Base-by-base conservation (phyloP, 1,140 invertebrate genomes). In the Tigriopus japonicus region DNA sequence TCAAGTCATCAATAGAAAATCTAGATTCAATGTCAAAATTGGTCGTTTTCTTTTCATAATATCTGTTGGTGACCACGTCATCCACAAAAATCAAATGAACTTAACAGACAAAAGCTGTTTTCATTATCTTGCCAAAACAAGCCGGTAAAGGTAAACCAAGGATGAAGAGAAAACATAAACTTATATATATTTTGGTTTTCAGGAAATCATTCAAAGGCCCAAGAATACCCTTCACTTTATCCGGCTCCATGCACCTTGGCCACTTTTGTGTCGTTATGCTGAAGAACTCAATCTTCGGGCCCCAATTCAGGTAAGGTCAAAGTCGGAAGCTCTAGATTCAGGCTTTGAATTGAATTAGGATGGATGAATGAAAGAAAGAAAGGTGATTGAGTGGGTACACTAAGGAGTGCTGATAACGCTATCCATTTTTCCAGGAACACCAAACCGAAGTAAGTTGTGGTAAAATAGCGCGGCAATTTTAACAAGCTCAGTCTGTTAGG, bases 281-380 rank as follows among this genome's bases (percentile, higher is more conserved):
- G 79, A 80, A 67, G 75, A 79, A 63, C 70, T 80, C 6, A 73
- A 73, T 63, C 71, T 80, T 69, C 67, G 77, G 59, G 78, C 78
- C 0, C 79, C 78, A 60, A 17, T 60, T 17, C 59, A 60, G 51
- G 59, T 62, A 60, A 17, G n/a, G 28, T 3, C 28, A 35, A 35
- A 5, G 28, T 35, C 28, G 9, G 9, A 35, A 9, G 28, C 28
- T 35, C 9, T 35, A 5, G 28, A 35, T 35, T 35, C n/a, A 9
- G 28, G 9, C 28, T 35, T 9, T 35, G 9, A 9, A 35, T 35
- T 35, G 3, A 35, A 35, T 35, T 35, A 5, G 24, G 2, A 5
- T 35, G 28, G 9, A 35, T n/a, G 28, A 35, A 35, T 35, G 28
- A 35, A 35, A 35, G 9, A 9, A 35, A 10, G 24, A 35, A 9